Conservation (phyloP, 2,113 vertebrate genomes). For the Eolophus roseicapilla region DNA sequence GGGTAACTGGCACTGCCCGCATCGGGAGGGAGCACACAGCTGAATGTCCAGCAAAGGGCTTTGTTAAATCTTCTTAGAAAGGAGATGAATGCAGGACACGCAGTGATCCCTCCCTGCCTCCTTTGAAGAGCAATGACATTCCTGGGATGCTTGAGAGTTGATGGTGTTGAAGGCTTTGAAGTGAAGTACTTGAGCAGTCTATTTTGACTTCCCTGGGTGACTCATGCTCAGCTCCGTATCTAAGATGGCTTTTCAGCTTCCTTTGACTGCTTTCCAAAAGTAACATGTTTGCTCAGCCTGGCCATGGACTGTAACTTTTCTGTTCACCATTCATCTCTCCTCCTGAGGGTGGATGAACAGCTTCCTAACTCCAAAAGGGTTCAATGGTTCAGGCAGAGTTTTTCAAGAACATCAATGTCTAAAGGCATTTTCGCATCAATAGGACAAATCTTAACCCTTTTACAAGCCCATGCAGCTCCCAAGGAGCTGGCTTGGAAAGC, state of each 20-base stretch:
- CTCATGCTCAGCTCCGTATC: conserved; percentile 31
- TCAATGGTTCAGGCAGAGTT: background rate
- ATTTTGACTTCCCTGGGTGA: conserved; percentile 46
- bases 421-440: background rate
- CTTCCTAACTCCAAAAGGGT: background rate
- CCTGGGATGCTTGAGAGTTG: conserved; percentile 29
- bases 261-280: conserved; percentile 27
- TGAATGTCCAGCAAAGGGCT: background rate
- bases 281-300: conserved; percentile 29
- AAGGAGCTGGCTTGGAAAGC: background rate
- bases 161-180: conserved; percentile 56
- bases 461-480: background rate
- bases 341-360: background rate
- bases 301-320: background rate
- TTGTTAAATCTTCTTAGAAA: background rate
- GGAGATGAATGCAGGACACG: background rate
- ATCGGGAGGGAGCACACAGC: background rate
- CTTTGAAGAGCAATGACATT: conserved; percentile 38
- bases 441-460: background rate
- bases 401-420: background rate
- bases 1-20: background rate
- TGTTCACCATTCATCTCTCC: background rate
- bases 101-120: background rate
- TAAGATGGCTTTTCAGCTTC: conserved; percentile 35
- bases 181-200: conserved; percentile 56